Evolutionary conservation across 2,113 vertebrate species (phyloP).

Genomic region (Electrona antarctica): DNA sequence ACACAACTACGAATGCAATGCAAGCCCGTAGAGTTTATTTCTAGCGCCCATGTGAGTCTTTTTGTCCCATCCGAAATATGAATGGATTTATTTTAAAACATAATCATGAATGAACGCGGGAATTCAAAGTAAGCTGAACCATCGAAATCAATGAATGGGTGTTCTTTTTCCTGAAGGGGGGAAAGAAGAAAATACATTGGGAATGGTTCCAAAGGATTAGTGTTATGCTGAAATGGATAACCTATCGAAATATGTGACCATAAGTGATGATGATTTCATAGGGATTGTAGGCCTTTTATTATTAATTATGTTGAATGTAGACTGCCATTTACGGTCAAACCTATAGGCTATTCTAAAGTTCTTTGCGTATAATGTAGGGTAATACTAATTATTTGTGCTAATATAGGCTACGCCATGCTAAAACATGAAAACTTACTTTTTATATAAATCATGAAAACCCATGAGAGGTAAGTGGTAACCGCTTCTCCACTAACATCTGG

Average conservation of each 20-base stretch:
- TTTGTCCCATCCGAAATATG: conserved; percentile 38
- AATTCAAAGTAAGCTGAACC: conserved; percentile 23
- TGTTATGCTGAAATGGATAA: too few relatives aligned
- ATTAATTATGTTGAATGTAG: neutral
- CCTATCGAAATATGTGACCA: conserved; percentile 2
- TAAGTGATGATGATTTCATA: neutral
- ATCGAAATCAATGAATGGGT: conserved; percentile 65
- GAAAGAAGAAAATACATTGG: conserved; percentile 21
- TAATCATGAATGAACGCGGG: conserved; percentile 61
- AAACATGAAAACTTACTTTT: too few relatives aligned
- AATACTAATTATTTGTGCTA: too few relatives aligned
- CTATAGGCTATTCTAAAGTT: too few relatives aligned
- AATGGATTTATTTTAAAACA: conserved; percentile 50
- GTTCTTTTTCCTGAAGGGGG: neutral
- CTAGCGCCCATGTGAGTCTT: neutral
- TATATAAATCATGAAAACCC: too few relatives aligned
- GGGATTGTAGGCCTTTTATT: neutral
- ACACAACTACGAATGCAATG: too few relatives aligned
- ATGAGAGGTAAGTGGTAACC: too few relatives aligned
- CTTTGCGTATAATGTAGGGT: too few relatives aligned
- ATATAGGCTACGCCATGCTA: too few relatives aligned
- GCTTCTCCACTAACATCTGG: neutral
- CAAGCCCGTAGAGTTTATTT: neutral
- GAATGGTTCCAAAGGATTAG: conserved; percentile 10
- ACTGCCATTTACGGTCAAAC: too few relatives aligned